Conservation (phyloP, 1,140 invertebrate genomes). For the Helicorthomorpha holstii region DNA sequence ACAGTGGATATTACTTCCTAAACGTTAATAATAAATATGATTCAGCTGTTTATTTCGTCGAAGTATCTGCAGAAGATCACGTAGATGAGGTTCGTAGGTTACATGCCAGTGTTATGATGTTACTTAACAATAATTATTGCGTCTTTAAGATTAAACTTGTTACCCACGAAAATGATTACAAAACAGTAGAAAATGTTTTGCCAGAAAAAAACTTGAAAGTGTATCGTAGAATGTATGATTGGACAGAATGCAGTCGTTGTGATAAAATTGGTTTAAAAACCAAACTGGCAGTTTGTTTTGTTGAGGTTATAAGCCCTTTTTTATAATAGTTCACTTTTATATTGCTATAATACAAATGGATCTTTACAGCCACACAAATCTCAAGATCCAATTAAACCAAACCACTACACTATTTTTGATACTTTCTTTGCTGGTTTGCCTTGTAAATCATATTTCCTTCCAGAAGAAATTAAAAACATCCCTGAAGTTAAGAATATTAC, state of each 20-base stretch:
- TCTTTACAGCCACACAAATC: too few relatives aligned
- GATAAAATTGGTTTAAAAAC: slow-evolving; percentile 19
- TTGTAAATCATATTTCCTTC: slow-evolving; percentile 36
- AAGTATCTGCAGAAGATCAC: not conserved
- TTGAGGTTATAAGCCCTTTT: not conserved
- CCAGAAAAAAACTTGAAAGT: slow-evolving; percentile 15
- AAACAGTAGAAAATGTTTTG: not conserved
- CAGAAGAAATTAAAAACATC: slow-evolving; percentile 25
- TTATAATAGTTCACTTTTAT: too few relatives aligned
- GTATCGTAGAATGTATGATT: slow-evolving; percentile 31
- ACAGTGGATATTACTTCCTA: not conserved
- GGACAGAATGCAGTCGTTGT: slow-evolving; percentile 45
- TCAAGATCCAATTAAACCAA: not conserved
- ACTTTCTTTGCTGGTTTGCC: slow-evolving; percentile 37
- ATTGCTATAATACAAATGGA: too few relatives aligned
- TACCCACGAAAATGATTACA: not conserved
- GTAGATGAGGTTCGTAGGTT: not conserved
- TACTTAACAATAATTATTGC: not conserved
- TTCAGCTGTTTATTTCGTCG: not conserved
- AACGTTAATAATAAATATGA: not conserved
- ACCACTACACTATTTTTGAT: slow-evolving; percentile 17
- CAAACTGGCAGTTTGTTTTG: not conserved
- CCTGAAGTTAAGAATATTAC: slow-evolving; percentile 25
- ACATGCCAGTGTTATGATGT: not conserved
- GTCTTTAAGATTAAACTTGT: not conserved